These are phyloP conservation scores for Actinia tenebrosa DNA, from an alignment of 64 coral and sea anemone genomes.

Conservation along the genomic window DNA sequence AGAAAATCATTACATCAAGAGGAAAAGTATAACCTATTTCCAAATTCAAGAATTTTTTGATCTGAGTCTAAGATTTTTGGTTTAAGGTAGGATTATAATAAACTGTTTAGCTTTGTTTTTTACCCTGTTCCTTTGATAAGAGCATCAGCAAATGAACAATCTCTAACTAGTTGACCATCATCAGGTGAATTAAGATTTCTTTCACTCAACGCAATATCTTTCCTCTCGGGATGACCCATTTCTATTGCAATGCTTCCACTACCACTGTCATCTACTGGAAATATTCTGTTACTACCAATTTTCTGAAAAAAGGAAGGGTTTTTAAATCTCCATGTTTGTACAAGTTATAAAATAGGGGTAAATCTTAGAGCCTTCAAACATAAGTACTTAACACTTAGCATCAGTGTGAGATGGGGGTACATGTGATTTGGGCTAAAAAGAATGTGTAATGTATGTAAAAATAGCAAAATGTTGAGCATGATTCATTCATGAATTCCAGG, in stretches of 20 bases:
- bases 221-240: constrained; percentile 4
- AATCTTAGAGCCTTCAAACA: too few relatives aligned
- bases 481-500: too few relatives aligned
- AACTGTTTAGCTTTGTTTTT: neutral
- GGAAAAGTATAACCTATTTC: too few relatives aligned
- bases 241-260: constrained; percentile 35
- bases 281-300: constrained; percentile 63
- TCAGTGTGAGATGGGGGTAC: too few relatives aligned
- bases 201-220: neutral
- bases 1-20: too few relatives aligned
- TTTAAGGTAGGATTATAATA: too few relatives aligned
- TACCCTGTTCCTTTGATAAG: constrained; percentile 52
- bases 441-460: too few relatives aligned
- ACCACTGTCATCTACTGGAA: constrained; percentile 16
- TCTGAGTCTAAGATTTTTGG: too few relatives aligned
- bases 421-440: too few relatives aligned
- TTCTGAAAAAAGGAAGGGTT: constrained; percentile 5
- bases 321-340: neutral
- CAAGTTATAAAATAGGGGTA: neutral
- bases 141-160: constrained; percentile 24
- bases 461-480: too few relatives aligned
- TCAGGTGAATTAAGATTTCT: constrained; percentile 17
- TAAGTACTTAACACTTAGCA: too few relatives aligned
- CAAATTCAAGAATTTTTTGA: too few relatives aligned
- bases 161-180: neutral